Conservation (phyloP, 2,888 invertebrate species). For the Ceraclea dissimilis region DNA sequence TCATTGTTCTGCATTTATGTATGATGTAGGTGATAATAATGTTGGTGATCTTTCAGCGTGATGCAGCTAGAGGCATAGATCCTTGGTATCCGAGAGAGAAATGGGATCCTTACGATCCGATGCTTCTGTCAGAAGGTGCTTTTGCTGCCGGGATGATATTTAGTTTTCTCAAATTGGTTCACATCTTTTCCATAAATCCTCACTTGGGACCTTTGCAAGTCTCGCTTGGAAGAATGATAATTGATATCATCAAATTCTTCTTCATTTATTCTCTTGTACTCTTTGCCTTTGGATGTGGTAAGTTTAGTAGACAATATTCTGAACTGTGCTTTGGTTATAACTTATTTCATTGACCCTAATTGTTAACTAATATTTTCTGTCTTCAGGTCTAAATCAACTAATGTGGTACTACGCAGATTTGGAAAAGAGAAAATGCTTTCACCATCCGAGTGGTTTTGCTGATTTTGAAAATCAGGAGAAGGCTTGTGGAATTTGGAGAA, state of each 20-base stretch:
- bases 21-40: neutral
- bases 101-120: constrained; percentile 95
- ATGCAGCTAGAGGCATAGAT: constrained; percentile 60
- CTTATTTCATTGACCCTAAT: no score
- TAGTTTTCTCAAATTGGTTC: constrained; percentile 89
- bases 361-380: no score
- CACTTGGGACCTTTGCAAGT: constrained; percentile 91
- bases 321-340: neutral
- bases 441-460: constrained; percentile 61
- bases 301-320: constrained; percentile 31
- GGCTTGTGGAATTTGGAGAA: constrained; percentile 78
- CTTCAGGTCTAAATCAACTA: constrained; percentile 76
- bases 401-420: constrained; percentile 90
- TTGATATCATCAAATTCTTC: constrained; percentile 94
- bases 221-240: constrained; percentile 87
- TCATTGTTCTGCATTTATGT: neutral
- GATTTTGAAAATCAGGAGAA: constrained; percentile 81
- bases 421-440: constrained; percentile 81
- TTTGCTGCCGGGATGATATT: constrained; percentile 98
- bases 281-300: constrained; percentile 93
- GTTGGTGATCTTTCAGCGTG: constrained; percentile 45
- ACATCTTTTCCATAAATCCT: constrained; percentile 95
- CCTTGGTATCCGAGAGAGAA: constrained; percentile 82
- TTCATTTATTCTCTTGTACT: constrained; percentile 88
- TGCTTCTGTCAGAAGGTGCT: constrained; percentile 86